phyloP scores from a whole-genome alignment of 2,888 invertebrate species.

The Polydrusus pterygomalis region DNA sequence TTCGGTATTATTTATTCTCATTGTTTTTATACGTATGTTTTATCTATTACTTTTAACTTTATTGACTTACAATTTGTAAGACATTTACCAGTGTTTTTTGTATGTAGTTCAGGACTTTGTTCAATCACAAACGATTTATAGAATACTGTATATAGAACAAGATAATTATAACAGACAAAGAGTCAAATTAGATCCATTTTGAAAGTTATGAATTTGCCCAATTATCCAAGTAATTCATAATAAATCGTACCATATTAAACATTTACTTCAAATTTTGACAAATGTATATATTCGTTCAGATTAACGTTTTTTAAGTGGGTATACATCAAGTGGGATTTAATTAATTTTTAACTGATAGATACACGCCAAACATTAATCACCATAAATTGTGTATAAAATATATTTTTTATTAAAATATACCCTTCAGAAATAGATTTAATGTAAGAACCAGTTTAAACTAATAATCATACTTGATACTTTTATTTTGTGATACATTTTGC shows the following conservation, averaged over 20 bases:
- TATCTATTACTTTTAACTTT: too few species aligned
- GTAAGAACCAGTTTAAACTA: slow-evolving; percentile 41
- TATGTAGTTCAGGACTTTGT: too few species aligned
- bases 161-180: too few species aligned
- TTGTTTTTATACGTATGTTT: too few species aligned
- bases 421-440: slow-evolving; percentile 29
- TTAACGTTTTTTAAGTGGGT: not conserved
- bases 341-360: not conserved
- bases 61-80: too few species aligned
- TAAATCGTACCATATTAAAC: not conserved
- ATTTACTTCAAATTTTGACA: slow-evolving; percentile 10
- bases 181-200: too few species aligned
- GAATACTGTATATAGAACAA: too few species aligned
- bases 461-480: not conserved
- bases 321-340: slow-evolving; percentile 25
- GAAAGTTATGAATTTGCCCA: too few species aligned
- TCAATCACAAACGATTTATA: too few species aligned
- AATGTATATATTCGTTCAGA: not conserved
- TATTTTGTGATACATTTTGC: not conserved
- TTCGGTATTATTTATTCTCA: too few species aligned
- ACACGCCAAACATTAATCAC: slow-evolving; percentile 38
- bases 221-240: too few species aligned
- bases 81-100: too few species aligned
- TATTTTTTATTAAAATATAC: slow-evolving; percentile 41
- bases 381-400: slow-evolving; percentile 44